phyloP scores from a whole-genome alignment of 2,797 vertebrate genomes.

The Moxostoma hubbsi region DNA sequence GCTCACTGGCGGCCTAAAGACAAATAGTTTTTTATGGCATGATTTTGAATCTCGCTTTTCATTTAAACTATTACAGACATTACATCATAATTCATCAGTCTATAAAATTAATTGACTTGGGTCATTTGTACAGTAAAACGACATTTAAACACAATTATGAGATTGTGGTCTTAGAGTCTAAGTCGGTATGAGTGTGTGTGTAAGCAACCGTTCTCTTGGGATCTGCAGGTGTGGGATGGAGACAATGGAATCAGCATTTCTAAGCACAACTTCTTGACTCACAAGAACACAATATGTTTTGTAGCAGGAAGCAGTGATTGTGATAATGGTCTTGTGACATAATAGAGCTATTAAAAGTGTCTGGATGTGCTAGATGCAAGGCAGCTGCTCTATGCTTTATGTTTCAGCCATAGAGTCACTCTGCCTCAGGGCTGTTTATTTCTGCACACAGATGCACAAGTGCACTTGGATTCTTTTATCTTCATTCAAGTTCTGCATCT shows the following conservation, averaged over 20 bases:
- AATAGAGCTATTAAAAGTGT: constrained; percentile 55
- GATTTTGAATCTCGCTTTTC: no score
- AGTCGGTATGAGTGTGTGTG: constrained; percentile 8
- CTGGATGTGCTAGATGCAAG: constrained; percentile 21
- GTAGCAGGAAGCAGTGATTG: constrained; percentile 48
- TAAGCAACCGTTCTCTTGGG: neutral
- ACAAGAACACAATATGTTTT: constrained; percentile 22
- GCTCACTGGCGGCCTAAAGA: no score
- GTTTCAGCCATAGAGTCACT: constrained; percentile 42
- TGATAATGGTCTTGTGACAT: constrained; percentile 72
- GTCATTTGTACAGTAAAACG: no score
- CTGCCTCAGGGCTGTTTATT: constrained; percentile 28
- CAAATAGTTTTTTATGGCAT: no score
- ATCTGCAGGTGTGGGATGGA: constrained; percentile 39
- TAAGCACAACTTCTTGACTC: constrained; percentile 26
- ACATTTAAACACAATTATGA: neutral
- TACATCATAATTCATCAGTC: no score
- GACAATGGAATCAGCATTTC: neutral
- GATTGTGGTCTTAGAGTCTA: neutral
- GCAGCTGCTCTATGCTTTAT: constrained; percentile 50
- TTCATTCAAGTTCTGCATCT: constrained; percentile 29
- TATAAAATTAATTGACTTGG: no score
- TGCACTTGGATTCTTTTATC: constrained; percentile 10
- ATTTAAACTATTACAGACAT: no score
- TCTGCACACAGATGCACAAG: neutral